A percentile compares a stretch with the other conserved stretches of the same genome.
Conservation (phyloP, 92 coral and sea anemone genomes). For the Zoanthus sansibaricus region DNA sequence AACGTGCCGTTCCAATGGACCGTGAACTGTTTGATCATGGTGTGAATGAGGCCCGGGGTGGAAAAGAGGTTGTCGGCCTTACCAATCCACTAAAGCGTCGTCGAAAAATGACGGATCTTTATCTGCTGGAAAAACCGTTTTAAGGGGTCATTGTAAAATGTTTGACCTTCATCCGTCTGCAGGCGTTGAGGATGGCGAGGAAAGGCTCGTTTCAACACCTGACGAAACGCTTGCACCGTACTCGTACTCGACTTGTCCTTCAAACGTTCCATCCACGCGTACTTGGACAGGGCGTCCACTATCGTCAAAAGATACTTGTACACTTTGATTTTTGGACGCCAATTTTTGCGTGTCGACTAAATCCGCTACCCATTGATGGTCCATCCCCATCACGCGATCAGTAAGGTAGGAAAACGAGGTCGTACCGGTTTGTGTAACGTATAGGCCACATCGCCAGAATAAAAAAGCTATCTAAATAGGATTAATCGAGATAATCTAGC, state of each 20-base stretch:
- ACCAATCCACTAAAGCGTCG: not conserved
- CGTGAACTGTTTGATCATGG: not conserved
- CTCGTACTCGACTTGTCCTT: slow-evolving; percentile 41
- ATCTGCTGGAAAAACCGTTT: not conserved
- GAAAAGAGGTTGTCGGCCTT: not conserved
- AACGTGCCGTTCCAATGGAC: not conserved
- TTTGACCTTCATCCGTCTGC: slow-evolving; percentile 60
- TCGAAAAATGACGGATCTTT: too few relatives aligned
- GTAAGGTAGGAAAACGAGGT: not conserved
- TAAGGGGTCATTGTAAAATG: slow-evolving; percentile 48
- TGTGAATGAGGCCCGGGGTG: not conserved
- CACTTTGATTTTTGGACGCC: not conserved
- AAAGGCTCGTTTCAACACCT: not conserved
- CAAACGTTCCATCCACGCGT: slow-evolving; percentile 62
- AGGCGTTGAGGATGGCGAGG: slow-evolving; percentile 30
- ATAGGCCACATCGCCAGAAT: not conserved
- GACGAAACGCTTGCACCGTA: not conserved
- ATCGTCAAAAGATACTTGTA: not conserved
- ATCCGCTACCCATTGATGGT: slow-evolving; percentile 23
- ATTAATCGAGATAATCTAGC: not conserved
- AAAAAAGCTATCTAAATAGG: not conserved
- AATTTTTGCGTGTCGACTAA: slow-evolving; percentile 17
- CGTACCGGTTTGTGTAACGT: slow-evolving; percentile 1
- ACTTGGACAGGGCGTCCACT: slow-evolving; percentile 49
- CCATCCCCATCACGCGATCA: not conserved